Conservation (phyloP, 2,113 vertebrate genomes). For the Manacus vitellinus region DNA sequence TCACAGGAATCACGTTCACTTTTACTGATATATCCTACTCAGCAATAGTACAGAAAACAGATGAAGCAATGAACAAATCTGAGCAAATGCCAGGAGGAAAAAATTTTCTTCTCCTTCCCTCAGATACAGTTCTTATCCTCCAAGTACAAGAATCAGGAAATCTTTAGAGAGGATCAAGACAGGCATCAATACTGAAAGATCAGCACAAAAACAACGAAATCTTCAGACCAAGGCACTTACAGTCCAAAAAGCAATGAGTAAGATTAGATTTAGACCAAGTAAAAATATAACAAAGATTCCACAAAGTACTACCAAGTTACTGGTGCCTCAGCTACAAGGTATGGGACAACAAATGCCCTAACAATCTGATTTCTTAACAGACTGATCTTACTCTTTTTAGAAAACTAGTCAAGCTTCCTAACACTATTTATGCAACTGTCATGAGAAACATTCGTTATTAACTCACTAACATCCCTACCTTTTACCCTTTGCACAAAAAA, state of each 20-base stretch:
- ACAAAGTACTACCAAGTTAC: background rate
- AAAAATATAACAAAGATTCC: background rate
- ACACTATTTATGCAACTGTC: background rate
- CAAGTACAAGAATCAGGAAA: background rate
- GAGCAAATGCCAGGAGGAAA: background rate
- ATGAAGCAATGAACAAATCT: background rate
- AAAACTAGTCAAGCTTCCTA: background rate
- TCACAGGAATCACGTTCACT: background rate
- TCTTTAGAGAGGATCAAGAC: background rate
- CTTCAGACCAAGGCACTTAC: background rate
- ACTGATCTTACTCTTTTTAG: background rate
- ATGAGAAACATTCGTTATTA: background rate
- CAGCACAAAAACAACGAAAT: background rate
- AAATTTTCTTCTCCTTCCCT: background rate
- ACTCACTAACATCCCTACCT: background rate
- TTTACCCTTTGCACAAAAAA: background rate
- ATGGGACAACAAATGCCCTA: background rate
- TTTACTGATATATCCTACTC: background rate
- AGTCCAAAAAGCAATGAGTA: background rate
- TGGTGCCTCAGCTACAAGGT: background rate
- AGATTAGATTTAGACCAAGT: accelerated
- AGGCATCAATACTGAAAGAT: background rate
- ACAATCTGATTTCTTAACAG: background rate
- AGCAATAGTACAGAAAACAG: background rate
- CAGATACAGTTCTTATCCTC: background rate